phyloP scores from a whole-genome alignment of 2,113 vertebrate genomes.

The Oreocharis arfaki region DNA sequence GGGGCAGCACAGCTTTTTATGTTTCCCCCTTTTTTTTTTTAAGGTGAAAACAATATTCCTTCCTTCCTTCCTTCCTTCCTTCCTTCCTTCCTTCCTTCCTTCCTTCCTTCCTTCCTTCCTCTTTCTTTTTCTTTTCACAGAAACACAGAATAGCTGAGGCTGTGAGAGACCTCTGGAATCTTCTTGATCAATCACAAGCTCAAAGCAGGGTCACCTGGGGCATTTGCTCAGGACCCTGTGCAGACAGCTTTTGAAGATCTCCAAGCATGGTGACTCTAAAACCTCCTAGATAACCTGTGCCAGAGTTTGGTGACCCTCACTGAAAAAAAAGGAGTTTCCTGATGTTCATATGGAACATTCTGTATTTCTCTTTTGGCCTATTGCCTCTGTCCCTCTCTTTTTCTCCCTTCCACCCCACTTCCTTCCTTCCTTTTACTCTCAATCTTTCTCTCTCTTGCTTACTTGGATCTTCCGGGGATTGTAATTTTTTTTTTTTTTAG shows the following conservation, averaged over 20 bases:
- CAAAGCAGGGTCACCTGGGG: background rate
- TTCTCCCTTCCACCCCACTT: rapidly evolving
- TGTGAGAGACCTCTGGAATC: background rate
- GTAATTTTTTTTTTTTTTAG: too few species aligned
- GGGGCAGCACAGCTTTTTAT: rapidly evolving
- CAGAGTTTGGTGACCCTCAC: background rate
- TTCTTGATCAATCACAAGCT: background rate
- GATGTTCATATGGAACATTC: background rate
- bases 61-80: too few species aligned
- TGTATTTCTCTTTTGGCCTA: background rate
- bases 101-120: too few species aligned
- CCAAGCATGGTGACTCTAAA: background rate
- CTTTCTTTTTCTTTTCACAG: background rate
- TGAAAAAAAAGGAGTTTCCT: background rate
- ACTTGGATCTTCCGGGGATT: background rate
- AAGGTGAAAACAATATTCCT: background rate
- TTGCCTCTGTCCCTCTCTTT: background rate
- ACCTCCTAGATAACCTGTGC: background rate
- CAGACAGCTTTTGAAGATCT: background rate
- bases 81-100: too few species aligned
- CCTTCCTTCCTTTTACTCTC: background rate
- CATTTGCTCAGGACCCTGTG: background rate
- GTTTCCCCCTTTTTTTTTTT: background rate
- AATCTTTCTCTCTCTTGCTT: background rate
- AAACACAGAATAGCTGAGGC: background rate